These are phyloP conservation scores for Drosophila pandora DNA, from an alignment of 1,140 invertebrate genomes.

Conservation along the genomic window DNA sequence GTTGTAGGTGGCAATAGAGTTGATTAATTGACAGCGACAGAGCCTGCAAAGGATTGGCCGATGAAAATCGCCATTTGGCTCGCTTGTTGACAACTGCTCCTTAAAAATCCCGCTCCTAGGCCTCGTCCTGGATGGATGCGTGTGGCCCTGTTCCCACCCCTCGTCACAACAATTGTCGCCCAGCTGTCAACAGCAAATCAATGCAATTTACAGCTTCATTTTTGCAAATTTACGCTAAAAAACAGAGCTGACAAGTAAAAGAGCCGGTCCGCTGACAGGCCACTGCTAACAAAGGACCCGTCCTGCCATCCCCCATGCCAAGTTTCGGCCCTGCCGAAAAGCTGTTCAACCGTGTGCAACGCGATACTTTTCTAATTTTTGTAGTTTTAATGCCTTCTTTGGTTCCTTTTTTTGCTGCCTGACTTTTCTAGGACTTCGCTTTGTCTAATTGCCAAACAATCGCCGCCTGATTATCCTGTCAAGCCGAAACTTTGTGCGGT, in stretches of 20 bases:
- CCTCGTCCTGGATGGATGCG: slow-evolving; percentile 20
- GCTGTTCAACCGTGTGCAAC: slow-evolving; percentile 73
- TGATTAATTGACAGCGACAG: slow-evolving; percentile 63
- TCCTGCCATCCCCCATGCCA: slow-evolving; percentile 64
- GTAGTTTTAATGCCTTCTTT: slow-evolving; percentile 55
- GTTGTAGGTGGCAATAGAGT: slow-evolving; percentile 57
- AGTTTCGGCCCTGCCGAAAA: slow-evolving; percentile 63
- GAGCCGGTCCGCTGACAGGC: slow-evolving; percentile 58
- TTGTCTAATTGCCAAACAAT: slow-evolving; percentile 75
- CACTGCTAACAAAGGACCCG: slow-evolving; percentile 48
- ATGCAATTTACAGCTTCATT: slow-evolving; percentile 80
- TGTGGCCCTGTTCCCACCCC: slow-evolving; percentile 52
- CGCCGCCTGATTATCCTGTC: slow-evolving; percentile 79
- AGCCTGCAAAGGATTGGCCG: slow-evolving; percentile 66
- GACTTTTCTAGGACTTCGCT: slow-evolving; percentile 73
- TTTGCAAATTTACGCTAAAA: slow-evolving; percentile 70
- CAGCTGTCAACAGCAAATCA: slow-evolving; percentile 74
- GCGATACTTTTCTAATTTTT: slow-evolving; percentile 62
- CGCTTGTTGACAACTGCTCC: slow-evolving; percentile 68
- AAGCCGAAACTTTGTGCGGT: slow-evolving; percentile 68
- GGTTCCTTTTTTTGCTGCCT: slow-evolving; percentile 31
- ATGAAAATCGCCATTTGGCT: slow-evolving; percentile 69
- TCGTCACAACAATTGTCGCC: slow-evolving; percentile 64
- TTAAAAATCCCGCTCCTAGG: slow-evolving; percentile 8
- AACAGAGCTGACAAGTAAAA: slow-evolving; percentile 38